Evolutionary conservation across 2,888 invertebrate genomes (phyloP), one percentile per base, ranked within the genome.

Genomic region (Timandra comae): DNA sequence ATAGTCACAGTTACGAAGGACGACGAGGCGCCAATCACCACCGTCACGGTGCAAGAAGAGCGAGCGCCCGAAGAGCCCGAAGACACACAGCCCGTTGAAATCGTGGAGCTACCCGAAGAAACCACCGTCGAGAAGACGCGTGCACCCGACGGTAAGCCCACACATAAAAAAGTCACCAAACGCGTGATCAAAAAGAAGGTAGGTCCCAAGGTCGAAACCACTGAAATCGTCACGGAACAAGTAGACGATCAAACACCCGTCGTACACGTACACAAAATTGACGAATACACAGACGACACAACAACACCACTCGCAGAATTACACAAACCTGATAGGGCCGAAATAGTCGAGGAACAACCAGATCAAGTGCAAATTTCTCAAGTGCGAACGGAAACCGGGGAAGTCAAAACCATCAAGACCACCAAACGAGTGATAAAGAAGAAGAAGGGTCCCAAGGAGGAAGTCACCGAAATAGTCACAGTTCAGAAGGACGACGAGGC

Each of bases 311-410:
- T 56, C 6, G 37, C 37, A 16, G 24, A 37, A 2, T 16, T 33
- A 35, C 27, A 27, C 20, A 31, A 35, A 30, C 35, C 43, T 3
- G 42, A 40, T 2, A 41, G 29, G 1, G 55, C 56, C 0, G 24
- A 41, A 3, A 12, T 50, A 0, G n/a, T 52, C 8, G 50, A 56
- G 24, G 58, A 56, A 30, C 10, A 48, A 68, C 78, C 84, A 13
- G 73, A 78, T 50, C 57, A 74, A 41, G 68, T 81, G 1, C 67
- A 75, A 42, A 57, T 74, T 2, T 56, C 59, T 0, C 63, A 49
- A 39, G 56, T 66, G 0, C 33, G 31, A 10, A 33, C 21, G 5
- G 60, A 61, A 19, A 56, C 46, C 30, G 75, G 62, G 24, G 51
- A 53, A n/a, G 33, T 45, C 1, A 38, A 41, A 5, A 41, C 36